phyloP scores from a whole-genome alignment of 2,797 vertebrate species.

The Caiman crocodilus region DNA sequence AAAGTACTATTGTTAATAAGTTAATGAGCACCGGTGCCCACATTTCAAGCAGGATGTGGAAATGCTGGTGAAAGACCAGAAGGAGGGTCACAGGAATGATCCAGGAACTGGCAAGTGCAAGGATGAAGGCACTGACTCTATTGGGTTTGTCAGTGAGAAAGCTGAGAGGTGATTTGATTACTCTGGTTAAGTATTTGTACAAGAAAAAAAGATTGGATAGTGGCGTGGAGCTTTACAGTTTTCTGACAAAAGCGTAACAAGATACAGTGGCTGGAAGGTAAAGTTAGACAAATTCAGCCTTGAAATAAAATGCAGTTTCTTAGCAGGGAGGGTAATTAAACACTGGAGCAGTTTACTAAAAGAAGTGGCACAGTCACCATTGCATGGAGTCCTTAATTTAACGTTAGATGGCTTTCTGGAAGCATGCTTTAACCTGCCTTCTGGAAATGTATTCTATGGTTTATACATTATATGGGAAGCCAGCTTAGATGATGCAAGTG shows the following conservation, averaged over 20 bases:
- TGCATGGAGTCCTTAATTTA: constrained; percentile 35
- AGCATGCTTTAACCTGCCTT: neutral
- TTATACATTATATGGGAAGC: neutral
- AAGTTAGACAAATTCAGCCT: constrained; percentile 50
- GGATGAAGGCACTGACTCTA: neutral
- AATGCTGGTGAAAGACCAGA: neutral
- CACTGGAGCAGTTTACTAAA: constrained; percentile 51
- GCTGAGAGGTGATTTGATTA: neutral
- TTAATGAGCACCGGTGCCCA: neutral
- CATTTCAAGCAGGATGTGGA: neutral
- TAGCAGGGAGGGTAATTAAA: constrained; percentile 66
- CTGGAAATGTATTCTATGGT: neutral
- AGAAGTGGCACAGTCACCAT: constrained; percentile 13
- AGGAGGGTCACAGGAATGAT: neutral
- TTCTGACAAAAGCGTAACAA: constrained; percentile 32
- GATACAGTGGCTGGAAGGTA: neutral
- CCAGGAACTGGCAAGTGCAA: neutral
- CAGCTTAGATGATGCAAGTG: neutral
- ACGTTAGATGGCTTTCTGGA: constrained; percentile 27
- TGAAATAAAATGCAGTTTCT: constrained; percentile 55
- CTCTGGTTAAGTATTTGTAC: constrained; percentile 30
- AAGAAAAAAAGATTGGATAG: constrained; percentile 38
- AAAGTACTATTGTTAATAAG: neutral
- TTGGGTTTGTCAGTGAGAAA: constrained; percentile 12
- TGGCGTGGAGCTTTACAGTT: neutral